Base-by-base conservation (phyloP, 2,113 vertebrate species). In the Smithornis capensis region DNA sequence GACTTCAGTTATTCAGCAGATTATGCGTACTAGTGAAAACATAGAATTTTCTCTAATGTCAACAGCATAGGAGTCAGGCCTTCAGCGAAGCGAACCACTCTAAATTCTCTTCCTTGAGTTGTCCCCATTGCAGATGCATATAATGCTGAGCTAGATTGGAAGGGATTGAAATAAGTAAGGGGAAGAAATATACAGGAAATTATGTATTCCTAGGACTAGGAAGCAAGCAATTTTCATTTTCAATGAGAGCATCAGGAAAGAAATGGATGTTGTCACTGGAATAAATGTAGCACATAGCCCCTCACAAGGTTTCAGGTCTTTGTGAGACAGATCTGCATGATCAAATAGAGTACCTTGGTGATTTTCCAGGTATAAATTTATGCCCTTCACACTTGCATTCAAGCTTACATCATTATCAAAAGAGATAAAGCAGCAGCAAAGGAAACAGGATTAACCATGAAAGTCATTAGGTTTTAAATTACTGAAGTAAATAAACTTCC, bases 381-480 rank as follows among this genome's bases (percentile, higher is more conserved):
- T 96, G 95, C 83, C 97, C 96, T 97, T 97, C 96, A 97, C 94
- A 93, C 94, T 96, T 94, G 69, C 38, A 95, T 96, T 92, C 77
- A 94, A 89, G 70, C 87, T 94, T 93, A 93, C 86, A 95, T 94
- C 85, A 95, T 81, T 94, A 94, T 88, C 91, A 96, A 96, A 95
- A 95, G 77, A 97, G 94, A 97, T 95, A 97, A 97, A 95, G 89
- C 45, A 76, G 81, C 86, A 95, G 91, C 88, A 95, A 95, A 94
- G 80, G 92, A 95, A 97, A 93, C 92, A 95, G 94, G 96, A 94
- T 97, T 97, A 97, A 90, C 89, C 80, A 92, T 92, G 88, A 86
- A 95, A 97, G 95, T 97, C 94, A 96, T 97, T 96, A 97, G 92
- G 88, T 96, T 97, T 97, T 91, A 96, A 97, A 97, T 91, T 96